A percentile compares a stretch with the other conserved stretches of the same genome.
phyloP scores from a whole-genome alignment of 2,113 vertebrate genomes.

The Rhea americana region DNA sequence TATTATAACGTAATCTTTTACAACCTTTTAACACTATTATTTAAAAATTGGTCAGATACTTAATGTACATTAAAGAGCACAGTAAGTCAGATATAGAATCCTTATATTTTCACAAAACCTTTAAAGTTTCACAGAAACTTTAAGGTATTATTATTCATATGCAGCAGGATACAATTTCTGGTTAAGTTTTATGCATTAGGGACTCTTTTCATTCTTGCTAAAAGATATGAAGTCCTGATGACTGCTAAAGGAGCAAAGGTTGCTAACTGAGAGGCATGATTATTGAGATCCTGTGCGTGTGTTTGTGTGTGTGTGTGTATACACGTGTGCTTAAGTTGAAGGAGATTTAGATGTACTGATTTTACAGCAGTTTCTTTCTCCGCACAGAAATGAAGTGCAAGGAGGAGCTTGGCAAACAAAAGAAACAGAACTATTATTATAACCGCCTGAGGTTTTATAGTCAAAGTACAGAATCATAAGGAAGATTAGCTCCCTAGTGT shows the following conservation, averaged over 20 bases:
- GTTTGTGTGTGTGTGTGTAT: not conserved
- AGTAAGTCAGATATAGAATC: not conserved
- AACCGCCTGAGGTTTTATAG: constrained; percentile 48
- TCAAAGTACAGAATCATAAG: not conserved
- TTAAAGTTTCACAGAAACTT: not conserved
- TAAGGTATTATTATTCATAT: not conserved
- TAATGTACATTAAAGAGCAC: not conserved
- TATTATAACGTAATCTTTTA: not conserved
- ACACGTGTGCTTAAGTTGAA: not conserved
- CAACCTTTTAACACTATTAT: not conserved
- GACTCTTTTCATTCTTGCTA: not conserved
- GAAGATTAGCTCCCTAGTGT: not conserved
- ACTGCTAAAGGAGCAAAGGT: constrained; percentile 3
- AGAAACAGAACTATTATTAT: constrained; percentile 44
- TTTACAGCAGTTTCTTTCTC: constrained; percentile 50
- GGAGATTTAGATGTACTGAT: constrained; percentile 42
- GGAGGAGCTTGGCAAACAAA: constrained; percentile 52
- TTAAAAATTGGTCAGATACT: not conserved
- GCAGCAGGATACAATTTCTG: not conserved
- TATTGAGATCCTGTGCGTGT: not conserved
- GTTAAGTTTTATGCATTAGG: not conserved
- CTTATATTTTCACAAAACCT: not conserved
- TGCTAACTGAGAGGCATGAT: not conserved
- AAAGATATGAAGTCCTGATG: not conserved
- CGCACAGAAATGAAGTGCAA: constrained; percentile 53